Evolutionary conservation across 1,140 invertebrate genomes (phyloP), one percentile per base, ranked within the genome.

Genomic region (Papilio polytes): DNA sequence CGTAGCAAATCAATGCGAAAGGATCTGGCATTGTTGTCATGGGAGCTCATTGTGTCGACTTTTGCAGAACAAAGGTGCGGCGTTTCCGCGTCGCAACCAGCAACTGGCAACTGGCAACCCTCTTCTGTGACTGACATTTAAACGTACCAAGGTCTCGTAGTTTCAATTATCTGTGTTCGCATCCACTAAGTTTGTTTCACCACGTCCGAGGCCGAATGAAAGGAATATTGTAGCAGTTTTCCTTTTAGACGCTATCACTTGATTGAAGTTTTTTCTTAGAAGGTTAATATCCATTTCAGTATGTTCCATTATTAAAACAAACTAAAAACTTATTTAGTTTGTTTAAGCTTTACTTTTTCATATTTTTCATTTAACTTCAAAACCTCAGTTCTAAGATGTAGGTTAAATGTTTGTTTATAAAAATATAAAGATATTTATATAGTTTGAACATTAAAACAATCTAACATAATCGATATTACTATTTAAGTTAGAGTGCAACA

Each of bases 101-200:
- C 86, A 92, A 94, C 91, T 77, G 22, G 26, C 26, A 70, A 36
- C 91, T 77, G 22, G 26, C 26, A 70, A 36, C 63, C 63, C 63
- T 70, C 13, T 15, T 31, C 81, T 81, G 85, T 87, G 88, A 93
- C 89, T 93, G 93, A 92, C 93, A 94, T 94, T 94, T 94, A 91
- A 89, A 80, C 88, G 88, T 90, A 91, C 89, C 88, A 90, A 93
- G 92, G 91, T 92, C 91, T 80, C 85, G 83, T 84, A 88, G 81
- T 85, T 84, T 86, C 44, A 51, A 76, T 48, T 76, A 76, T 76
- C 74, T 46, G 41, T 2, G 20, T 51, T 26, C 20, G n/a, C 44
- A 76, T 76, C 46, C n/a, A 51, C 44, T 18, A 31, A 51, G 44
- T 76, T 76, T 76, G 51, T 20, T 76, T 76, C 44, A 20, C 46